A percentile compares a stretch with the other conserved stretches of the same genome.
Evolutionary conservation across 2,888 invertebrate genomes (phyloP).

Genomic region (Proisotoma minuta): DNA sequence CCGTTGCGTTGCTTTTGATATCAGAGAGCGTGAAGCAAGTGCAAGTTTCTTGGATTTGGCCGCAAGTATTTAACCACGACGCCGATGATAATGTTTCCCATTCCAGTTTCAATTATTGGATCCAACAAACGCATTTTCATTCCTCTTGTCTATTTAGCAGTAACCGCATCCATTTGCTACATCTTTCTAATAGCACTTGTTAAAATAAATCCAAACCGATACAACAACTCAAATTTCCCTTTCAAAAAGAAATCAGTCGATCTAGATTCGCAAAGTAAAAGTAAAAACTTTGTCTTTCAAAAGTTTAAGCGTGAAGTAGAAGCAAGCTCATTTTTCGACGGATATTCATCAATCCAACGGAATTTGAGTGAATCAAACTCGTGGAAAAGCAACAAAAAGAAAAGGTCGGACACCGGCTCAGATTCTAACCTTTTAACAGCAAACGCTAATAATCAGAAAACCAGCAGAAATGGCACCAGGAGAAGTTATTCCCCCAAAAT

Average conservation of each 20-base stretch:
- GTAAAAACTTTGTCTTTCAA: no score
- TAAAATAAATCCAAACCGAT: constrained; percentile 9
- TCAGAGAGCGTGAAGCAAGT: constrained; percentile 27
- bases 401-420: background rate
- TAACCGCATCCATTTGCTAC: constrained; percentile 41
- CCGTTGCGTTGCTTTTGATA: constrained; percentile 26
- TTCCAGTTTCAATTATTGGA: constrained; percentile 44
- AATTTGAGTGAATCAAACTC: background rate
- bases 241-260: background rate
- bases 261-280: background rate
- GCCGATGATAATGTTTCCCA: constrained; percentile 42
- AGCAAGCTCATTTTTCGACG: background rate
- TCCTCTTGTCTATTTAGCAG: constrained; percentile 39
- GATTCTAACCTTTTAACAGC: no score
- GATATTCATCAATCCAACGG: background rate
- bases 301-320: constrained; percentile 9
- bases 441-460: constrained; percentile 2
- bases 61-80: background rate
- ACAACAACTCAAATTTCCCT: constrained; percentile 7
- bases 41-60: constrained; percentile 15
- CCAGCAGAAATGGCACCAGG: constrained; percentile 31
- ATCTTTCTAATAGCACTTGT: constrained; percentile 40
- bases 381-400: background rate
- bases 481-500: constrained; percentile 47
- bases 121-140: constrained; percentile 37